phyloP scores from a whole-genome alignment of 2,888 invertebrate genomes.

The Nebria brevicollis region DNA sequence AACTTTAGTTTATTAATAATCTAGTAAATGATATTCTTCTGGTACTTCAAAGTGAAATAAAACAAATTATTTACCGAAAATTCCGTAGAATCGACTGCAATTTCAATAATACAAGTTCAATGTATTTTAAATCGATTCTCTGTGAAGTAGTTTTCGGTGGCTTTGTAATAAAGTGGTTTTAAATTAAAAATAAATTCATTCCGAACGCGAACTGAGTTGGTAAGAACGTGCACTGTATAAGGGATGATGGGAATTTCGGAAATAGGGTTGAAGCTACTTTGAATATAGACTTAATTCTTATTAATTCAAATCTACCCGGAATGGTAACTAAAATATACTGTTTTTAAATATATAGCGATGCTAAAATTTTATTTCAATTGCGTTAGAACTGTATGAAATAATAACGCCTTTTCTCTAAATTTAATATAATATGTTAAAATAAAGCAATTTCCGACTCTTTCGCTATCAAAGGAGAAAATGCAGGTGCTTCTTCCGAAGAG shows the following conservation, averaged over 20 bases:
- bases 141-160: neutral
- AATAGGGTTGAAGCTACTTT: conserved; percentile 28
- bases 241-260: conserved; percentile 9
- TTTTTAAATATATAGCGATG: neutral
- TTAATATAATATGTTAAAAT: neutral
- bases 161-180: conserved; percentile 32
- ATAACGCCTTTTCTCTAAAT: neutral
- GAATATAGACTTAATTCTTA: conserved; percentile 42
- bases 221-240: conserved; percentile 23
- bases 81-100: neutral
- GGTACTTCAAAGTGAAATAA: neutral
- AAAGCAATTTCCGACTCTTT: neutral
- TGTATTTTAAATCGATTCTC: neutral
- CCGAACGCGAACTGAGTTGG: conserved; percentile 18
- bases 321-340: neutral
- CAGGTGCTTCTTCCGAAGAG: neutral
- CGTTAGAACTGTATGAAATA: too few relatives aligned
- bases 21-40: neutral
- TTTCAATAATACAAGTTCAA: neutral
- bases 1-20: neutral
- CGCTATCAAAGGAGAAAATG: neutral
- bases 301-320: conserved; percentile 34
- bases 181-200: conserved; percentile 46
- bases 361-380: too few relatives aligned
- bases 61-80: neutral